These are phyloP conservation scores for Himalopsyche tibetana DNA, from an alignment of 2,888 invertebrate species.

Conservation along the genomic window DNA sequence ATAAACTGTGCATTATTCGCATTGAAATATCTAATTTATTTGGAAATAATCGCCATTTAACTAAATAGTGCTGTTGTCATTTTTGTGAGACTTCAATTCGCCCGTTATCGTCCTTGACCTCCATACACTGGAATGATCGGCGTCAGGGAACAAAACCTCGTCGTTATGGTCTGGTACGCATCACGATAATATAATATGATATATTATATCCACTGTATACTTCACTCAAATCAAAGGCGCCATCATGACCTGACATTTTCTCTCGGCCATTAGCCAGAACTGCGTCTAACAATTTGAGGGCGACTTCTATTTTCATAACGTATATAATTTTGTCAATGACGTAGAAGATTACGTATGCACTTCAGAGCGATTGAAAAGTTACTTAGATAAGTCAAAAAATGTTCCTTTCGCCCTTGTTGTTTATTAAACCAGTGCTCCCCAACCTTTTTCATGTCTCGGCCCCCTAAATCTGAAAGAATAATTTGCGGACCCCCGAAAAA, in stretches of 20 bases:
- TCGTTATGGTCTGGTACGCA: slow-evolving; percentile 16
- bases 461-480: too few relatives aligned
- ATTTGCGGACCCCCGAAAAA: too few relatives aligned
- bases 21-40: too few relatives aligned
- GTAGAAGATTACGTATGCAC: too few relatives aligned
- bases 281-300: not conserved
- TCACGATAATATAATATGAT: not conserved
- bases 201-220: not conserved
- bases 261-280: not conserved
- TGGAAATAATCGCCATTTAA: not conserved
- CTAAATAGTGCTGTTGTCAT: not conserved
- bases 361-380: too few relatives aligned
- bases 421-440: too few relatives aligned
- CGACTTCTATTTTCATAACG: not conserved
- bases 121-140: not conserved
- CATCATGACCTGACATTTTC: slow-evolving; percentile 7
- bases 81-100: not conserved
- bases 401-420: too few relatives aligned
- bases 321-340: not conserved
- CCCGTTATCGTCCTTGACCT: slow-evolving; percentile 21
- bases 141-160: not conserved
- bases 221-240: not conserved
- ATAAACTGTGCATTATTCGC: too few relatives aligned
- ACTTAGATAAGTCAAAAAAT: too few relatives aligned
- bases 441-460: too few relatives aligned